Base-by-base conservation (phyloP, 2,113 vertebrate species). In the Oceanites oceanicus region DNA sequence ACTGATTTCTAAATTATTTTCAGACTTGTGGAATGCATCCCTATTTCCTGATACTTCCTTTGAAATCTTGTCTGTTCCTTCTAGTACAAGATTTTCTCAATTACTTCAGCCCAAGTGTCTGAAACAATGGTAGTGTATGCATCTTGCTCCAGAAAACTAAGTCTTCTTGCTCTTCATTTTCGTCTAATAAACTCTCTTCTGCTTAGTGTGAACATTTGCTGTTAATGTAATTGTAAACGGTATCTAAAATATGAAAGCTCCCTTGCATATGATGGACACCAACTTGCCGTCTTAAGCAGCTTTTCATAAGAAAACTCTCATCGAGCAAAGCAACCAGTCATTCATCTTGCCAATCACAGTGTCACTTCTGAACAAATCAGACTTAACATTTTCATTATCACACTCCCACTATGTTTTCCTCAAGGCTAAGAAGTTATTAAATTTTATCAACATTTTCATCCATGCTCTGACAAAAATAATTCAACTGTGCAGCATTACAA, bases 371-470 rank as follows among this genome's bases (percentile, higher is more conserved):
- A 92, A 88, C 52, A 91, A 95, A 91, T 91, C 76, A 90, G 49
- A 96, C 53, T 95, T 91, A 94, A 84, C 83, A 21, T 92, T 95
- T 96, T 73, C 87, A 90, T 87, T 88, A 88, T 90, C 67, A 73
- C 30, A 79, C 81, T 93, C 90, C 87, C 74, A 90, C 73, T 87
- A 63, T 72, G 49, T 91, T 91, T 97, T 90, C 34, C 87, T 96
- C 90, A 93, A 92, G 90, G 93, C 66, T 92, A 88, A 56, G 52
- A 73, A 66, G 66, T 79, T 82, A 91, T 95, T 96, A 93, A 91
- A 83, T 45, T 56, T 40, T 82, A 76, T 79, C 87, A 94, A 88
- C 56, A 86, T 87, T 86, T 96, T 94, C n/a, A 86, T 42, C 81
- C 66, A 50, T 52, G 42, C 34, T 78, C n/a, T 79, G 52, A 88